phyloP scores from a whole-genome alignment of 1,140 invertebrate genomes.

The Neelides sp. region DNA sequence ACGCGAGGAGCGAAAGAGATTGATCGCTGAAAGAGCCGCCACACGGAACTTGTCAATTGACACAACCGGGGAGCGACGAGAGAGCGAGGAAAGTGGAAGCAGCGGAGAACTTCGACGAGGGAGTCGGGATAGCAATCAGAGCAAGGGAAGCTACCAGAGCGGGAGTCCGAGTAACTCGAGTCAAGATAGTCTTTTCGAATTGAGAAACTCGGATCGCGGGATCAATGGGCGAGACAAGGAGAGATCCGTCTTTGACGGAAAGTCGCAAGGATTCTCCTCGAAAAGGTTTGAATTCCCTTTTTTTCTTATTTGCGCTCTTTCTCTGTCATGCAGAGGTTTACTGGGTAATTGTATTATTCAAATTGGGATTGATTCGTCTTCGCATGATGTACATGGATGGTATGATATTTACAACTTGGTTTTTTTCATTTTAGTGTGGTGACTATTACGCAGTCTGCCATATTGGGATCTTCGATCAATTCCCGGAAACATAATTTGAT shows the following conservation, averaged over 20 bases:
- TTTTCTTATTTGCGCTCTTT: no score
- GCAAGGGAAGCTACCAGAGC: neutral
- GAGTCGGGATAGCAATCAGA: conserved; percentile 28
- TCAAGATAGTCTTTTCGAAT: conserved; percentile 20
- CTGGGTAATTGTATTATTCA: no score
- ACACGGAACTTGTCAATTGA: conserved; percentile 7
- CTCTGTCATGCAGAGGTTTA: no score
- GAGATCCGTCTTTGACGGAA: no score
- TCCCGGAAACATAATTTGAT: neutral
- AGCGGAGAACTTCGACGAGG: conserved; percentile 16
- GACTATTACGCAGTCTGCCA: conserved; percentile 8
- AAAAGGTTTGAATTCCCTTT: no score
- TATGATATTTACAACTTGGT: neutral
- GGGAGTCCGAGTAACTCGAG: conserved; percentile 20
- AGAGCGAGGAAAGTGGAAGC: conserved; percentile 37
- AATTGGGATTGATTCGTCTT: no score
- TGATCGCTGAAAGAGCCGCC: conserved; percentile 25
- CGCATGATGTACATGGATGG: no score
- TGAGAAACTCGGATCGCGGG: no score
- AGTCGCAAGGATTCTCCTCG: no score
- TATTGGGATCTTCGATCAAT: conserved; percentile 4
- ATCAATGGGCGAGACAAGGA: no score
- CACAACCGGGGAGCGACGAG: conserved; percentile 31
- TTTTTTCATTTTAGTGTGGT: conserved; percentile 1
- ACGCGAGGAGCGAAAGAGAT: conserved; percentile 25